Base-by-base conservation (phyloP, 2,797 vertebrate species). In the Premnoplex brunnescens region DNA sequence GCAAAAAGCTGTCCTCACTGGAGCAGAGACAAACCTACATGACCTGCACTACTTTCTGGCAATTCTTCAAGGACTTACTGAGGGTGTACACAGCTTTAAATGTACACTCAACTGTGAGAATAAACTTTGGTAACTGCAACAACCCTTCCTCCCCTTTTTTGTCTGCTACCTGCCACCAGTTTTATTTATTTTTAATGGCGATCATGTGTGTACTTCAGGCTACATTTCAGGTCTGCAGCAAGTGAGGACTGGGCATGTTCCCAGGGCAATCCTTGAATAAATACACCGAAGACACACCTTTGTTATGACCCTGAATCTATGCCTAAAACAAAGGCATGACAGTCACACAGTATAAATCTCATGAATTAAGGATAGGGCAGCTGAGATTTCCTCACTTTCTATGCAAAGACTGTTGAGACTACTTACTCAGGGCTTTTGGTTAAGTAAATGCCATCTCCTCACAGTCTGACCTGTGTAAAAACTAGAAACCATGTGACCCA, bases 101-200 rank as follows among this genome's bases (percentile, higher is more conserved):
- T 9, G 12, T 36, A 72, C 15, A 37, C 17, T 90, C 28, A 86
- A 44, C 36, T 51, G 13, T 10, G 66, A 14, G 28, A 86, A 84
- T 30, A 78, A 78, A 81, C 46, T 64, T 3, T 14, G 24, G 14
- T 41, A 88, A 93, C 18, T 78, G 54, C 3, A 5, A 73, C 43
- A 84, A 43, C 10, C 4, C 10, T 72, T 60, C 14, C n/a, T 72
- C 44, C 43, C 27, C 7, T 54, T 86, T 73, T 54, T 55, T 23
- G 27, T 86, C 51, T 66, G n/a, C 54, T 84, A 78, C 20, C 15
- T 73, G 64, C 58, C 51, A 88, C 23, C 19, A 30, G 51, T 76
- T 85, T 44, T 88, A 51, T 72, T 95, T 89, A 64, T 78, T 95
- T 93, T 75, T 84, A 81, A 78, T 44, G 32, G 43, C 17, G 75